These are phyloP conservation scores for Caenorhabditis briggsae DNA, from an alignment of 1,140 invertebrate species.

Conservation along the genomic window DNA sequence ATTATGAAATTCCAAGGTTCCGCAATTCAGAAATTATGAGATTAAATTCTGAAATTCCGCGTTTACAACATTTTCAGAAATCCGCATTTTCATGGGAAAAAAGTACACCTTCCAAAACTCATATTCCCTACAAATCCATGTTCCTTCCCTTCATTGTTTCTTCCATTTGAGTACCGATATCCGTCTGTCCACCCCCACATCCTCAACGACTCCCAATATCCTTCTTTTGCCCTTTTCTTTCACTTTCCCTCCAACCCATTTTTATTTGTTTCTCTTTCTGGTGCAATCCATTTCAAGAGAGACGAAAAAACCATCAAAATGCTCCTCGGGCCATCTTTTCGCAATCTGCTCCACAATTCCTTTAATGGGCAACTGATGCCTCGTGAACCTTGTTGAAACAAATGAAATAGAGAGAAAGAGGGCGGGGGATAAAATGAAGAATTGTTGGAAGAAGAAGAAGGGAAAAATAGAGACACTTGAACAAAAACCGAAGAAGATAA, in stretches of 20 bases:
- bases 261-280: not conserved
- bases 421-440: conserved; percentile 26
- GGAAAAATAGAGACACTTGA: conserved; percentile 37
- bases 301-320: conserved; percentile 41
- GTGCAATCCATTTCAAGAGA: not conserved
- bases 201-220: not conserved
- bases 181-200: conserved; percentile 44
- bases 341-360: conserved; percentile 51
- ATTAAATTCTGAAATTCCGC: too few relatives aligned
- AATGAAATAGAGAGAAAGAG: conserved; percentile 22
- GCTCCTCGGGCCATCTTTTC: not conserved
- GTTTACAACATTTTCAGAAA: too few relatives aligned
- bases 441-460: not conserved
- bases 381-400: conserved; percentile 50
- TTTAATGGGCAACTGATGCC: conserved; percentile 46
- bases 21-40: too few relatives aligned
- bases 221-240: conserved; percentile 35
- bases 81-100: too few relatives aligned
- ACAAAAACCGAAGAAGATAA: conserved; percentile 12
- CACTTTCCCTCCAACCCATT: not conserved
- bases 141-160: not conserved
- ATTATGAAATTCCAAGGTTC: too few relatives aligned
- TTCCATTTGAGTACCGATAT: conserved; percentile 7
- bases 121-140: not conserved
- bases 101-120: too few relatives aligned